phyloP scores from a whole-genome alignment of 2,113 vertebrate species.

The Eleginops maclovinus region DNA sequence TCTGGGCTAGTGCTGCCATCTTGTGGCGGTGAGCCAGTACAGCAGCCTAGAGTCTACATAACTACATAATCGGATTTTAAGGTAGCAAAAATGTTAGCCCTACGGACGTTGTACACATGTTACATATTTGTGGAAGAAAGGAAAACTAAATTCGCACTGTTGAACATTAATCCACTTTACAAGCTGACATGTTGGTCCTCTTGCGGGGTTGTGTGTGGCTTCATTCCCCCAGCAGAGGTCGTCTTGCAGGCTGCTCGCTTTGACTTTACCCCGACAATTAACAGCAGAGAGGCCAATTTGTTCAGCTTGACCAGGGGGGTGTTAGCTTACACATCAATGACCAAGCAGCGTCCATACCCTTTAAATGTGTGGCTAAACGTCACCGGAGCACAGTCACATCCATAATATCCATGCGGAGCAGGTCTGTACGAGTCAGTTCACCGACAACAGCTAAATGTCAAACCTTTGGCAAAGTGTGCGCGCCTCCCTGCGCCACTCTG shows the following conservation, averaged over 20 bases:
- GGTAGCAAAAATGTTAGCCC: background rate
- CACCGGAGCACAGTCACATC: background rate
- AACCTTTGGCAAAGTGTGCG: conserved; percentile 53
- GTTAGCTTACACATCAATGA: background rate
- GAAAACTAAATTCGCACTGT: background rate
- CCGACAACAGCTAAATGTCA: conserved; percentile 49
- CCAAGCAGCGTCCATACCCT: background rate
- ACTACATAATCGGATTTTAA: background rate
- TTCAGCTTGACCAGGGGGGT: conserved; percentile 22
- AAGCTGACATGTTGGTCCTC: too few species aligned
- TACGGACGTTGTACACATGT: background rate
- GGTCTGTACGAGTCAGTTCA: background rate
- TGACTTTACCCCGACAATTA: conserved; percentile 48
- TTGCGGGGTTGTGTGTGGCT: background rate
- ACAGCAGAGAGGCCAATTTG: conserved; percentile 37
- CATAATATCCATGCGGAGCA: background rate
- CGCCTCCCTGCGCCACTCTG: conserved; percentile 72
- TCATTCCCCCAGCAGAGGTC: conserved; percentile 69
- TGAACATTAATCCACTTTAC: background rate
- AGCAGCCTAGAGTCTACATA: background rate
- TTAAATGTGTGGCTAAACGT: background rate
- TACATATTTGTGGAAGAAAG: background rate
- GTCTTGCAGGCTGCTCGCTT: conserved; percentile 5
- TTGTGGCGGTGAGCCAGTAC: conserved; percentile 38
- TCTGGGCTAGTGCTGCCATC: conserved; percentile 40